phyloP scores from a whole-genome alignment of 1,140 invertebrate genomes.

The Drosophila navojoa region DNA sequence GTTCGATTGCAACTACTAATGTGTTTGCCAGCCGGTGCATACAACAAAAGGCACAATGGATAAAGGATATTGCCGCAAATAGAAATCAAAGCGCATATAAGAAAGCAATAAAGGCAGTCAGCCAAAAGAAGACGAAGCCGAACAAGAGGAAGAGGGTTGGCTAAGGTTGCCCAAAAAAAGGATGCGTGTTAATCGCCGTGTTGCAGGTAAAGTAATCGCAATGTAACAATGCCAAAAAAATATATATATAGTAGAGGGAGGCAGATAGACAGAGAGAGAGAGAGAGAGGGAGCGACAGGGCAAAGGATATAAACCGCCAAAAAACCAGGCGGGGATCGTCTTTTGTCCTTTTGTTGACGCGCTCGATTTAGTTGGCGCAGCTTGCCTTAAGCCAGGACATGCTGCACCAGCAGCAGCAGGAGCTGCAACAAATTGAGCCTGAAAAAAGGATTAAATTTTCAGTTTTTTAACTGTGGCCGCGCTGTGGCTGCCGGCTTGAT shows the following conservation, averaged over 20 bases:
- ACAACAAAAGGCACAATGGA: slow-evolving; percentile 41
- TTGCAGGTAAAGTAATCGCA: slow-evolving; percentile 60
- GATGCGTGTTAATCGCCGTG: slow-evolving; percentile 57
- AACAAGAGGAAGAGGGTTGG: background rate
- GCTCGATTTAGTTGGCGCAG: slow-evolving; percentile 55
- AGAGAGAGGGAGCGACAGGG: background rate
- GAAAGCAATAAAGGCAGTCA: slow-evolving; percentile 47
- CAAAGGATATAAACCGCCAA: slow-evolving; percentile 36
- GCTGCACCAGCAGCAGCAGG: background rate
- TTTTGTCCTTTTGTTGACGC: slow-evolving; percentile 41
- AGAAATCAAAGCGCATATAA: slow-evolving; percentile 57
- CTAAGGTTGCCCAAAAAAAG: slow-evolving; percentile 16
- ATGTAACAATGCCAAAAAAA: slow-evolving; percentile 50
- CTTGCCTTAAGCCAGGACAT: slow-evolving; percentile 44
- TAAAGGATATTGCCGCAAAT: slow-evolving; percentile 48
- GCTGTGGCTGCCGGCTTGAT: slow-evolving; percentile 26
- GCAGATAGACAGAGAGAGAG: background rate
- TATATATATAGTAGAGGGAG: background rate
- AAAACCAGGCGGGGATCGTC: slow-evolving; percentile 14
- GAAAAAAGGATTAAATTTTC: slow-evolving; percentile 57
- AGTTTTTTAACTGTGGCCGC: slow-evolving; percentile 45
- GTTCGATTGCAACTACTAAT: slow-evolving; percentile 42
- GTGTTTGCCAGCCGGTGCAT: slow-evolving; percentile 58
- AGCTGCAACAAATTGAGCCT: slow-evolving; percentile 52
- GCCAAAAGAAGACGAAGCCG: background rate